Conservation (phyloP, 2,113 vertebrate genomes). For the Perca schrenkii region DNA sequence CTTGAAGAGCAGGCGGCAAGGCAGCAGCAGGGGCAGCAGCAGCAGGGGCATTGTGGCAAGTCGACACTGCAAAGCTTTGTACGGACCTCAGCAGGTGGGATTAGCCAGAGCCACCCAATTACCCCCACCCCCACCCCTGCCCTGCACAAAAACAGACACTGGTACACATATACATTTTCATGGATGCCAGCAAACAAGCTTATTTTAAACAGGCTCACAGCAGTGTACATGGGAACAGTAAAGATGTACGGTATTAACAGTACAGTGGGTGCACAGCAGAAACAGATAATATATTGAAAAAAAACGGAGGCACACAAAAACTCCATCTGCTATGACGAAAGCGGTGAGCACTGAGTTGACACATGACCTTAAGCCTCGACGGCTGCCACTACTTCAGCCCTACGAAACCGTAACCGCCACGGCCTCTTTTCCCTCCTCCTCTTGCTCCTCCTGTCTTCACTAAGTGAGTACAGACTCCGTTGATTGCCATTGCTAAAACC, state of each 20-base stretch:
- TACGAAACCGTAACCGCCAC: constrained; percentile 40
- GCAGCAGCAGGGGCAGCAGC: constrained; percentile 61
- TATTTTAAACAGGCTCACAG: not conserved
- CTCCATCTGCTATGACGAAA: constrained; percentile 57
- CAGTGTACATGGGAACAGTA: not conserved
- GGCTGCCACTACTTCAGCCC: constrained; percentile 55
- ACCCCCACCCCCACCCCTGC: not conserved
- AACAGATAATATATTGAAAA: not conserved
- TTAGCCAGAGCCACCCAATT: not conserved
- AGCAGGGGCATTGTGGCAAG: constrained; percentile 62
- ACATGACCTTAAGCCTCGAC: constrained; percentile 68
- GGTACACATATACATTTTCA: constrained; percentile 8
- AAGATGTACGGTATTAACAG: not conserved
- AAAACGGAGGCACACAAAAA: constrained; percentile 11
- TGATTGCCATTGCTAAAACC: constrained; percentile 44
- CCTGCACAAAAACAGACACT: not conserved
- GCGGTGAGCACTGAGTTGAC: constrained; percentile 55
- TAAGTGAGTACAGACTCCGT: constrained; percentile 47
- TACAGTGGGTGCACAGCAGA: constrained; percentile 13
- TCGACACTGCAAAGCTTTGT: constrained; percentile 59
- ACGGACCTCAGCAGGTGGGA: constrained; percentile 73
- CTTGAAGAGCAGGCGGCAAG: constrained; percentile 42
- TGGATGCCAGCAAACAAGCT: not conserved
- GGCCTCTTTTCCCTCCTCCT: constrained; percentile 45
- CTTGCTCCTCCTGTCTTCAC: constrained; percentile 42